These are phyloP conservation scores for Pandemis cinnamomeana DNA, from an alignment of 2,888 invertebrate genomes.

Conservation along the genomic window DNA sequence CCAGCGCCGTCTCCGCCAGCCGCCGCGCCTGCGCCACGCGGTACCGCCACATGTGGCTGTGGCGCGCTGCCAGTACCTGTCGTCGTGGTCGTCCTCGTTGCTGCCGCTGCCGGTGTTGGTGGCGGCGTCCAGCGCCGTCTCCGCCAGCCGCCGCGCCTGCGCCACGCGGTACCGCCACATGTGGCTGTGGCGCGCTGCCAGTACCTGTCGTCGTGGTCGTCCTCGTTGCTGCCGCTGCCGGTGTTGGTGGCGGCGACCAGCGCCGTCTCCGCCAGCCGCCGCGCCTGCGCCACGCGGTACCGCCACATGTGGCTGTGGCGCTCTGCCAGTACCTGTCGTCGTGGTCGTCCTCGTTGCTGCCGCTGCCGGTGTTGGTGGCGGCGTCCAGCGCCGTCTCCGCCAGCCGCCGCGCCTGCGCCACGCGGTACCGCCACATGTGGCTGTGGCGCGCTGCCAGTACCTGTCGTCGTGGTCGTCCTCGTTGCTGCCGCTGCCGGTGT, in stretches of 20 bases:
- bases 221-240: neutral
- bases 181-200: no score
- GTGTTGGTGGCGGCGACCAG: no score
- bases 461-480: constrained; percentile 77
- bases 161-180: neutral
- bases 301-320: neutral
- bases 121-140: no score
- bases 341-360: neutral
- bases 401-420: no score
- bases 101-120: neutral
- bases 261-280: no score
- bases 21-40: no score
- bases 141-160: no score
- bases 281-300: neutral
- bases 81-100: neutral
- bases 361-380: neutral
- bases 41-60: no score
- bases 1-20: no score
- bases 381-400: no score
- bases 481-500: constrained; percentile 63
- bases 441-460: constrained; percentile 46
- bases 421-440: neutral
- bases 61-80: no score
- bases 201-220: neutral
- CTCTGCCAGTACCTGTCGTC: neutral